Evolutionary conservation across 2,797 vertebrate species (phyloP).

Genomic region (Catamblyrhynchus diadema): DNA sequence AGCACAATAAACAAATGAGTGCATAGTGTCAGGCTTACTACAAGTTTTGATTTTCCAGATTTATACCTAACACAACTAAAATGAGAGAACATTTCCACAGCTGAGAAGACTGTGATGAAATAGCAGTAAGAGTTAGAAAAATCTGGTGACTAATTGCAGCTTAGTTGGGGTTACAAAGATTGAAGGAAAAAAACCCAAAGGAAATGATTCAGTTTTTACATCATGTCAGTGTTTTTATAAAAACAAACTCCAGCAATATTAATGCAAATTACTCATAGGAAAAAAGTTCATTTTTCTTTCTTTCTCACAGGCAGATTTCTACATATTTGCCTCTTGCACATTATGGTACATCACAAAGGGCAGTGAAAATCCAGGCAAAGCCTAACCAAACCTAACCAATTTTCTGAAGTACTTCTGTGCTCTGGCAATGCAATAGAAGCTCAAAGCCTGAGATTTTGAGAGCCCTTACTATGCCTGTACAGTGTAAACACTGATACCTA

Average conservation of each 20-base stretch:
- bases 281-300: neutral
- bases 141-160: neutral
- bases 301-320: neutral
- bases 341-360: neutral
- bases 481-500: neutral
- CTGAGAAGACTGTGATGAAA: neutral
- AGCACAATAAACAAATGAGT: neutral
- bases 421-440: neutral
- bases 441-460: neutral
- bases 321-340: neutral
- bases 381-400: neutral
- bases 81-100: neutral
- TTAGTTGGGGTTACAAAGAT: neutral
- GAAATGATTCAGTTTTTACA: slow-evolving; percentile 8
- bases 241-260: neutral
- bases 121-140: neutral
- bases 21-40: neutral
- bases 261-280: neutral
- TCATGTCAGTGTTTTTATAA: neutral
- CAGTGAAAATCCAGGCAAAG: neutral
- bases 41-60: neutral
- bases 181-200: neutral
- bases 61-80: neutral
- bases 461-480: neutral
- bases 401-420: neutral